Evolutionary conservation across 2,797 vertebrate species (phyloP), one percentile per base, ranked within the genome.

Genomic region (Remorina albescens): DNA sequence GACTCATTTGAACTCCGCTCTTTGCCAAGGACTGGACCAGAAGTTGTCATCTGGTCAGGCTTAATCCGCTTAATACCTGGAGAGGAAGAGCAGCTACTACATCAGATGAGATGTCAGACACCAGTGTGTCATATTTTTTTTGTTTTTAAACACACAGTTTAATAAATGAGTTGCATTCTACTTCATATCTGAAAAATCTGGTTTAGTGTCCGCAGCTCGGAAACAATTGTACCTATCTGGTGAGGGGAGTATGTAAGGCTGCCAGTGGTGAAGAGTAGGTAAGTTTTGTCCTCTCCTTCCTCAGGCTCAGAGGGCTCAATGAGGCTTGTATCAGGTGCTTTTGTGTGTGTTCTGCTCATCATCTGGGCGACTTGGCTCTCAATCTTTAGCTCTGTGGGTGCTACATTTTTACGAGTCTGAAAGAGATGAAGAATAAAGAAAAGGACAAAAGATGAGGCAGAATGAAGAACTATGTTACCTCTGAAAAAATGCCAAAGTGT

Each of bases 221-320:
- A 42, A 11, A 8, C n/a, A 2, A 8, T n/a, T 73, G 64, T 93
- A 98, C 98, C 98, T 78, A 99, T 99, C 93, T 99, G 98, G 89
- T 99, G 98, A 0, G 98, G 98, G 0, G 97, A 96, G 89, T 98
- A 99, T 16, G 98, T 99, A 89, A 98, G 97, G 94, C 97, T 97
- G 81, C 98, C 98, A 0, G 97, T 99, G 91, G 97, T 99, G 91
- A 99, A 99, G 89, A 99, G 95, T 69, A 99, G 92, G 80, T 98
- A 99, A 0, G 98, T 99, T 84, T 93, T 96, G 84, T 94, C 95
- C 76, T 94, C 92, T 26, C 63, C 77, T 12, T 90, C 94, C 49
- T 92, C 94, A 0, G 86, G 53, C 49, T 91, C 82, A 8, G 87
- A 85, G 18, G 91, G 77, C 54, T 85, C 70, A 6, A 94, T 89